Conservation (phyloP, 2,888 invertebrate genomes). For the Proisotoma minuta region DNA sequence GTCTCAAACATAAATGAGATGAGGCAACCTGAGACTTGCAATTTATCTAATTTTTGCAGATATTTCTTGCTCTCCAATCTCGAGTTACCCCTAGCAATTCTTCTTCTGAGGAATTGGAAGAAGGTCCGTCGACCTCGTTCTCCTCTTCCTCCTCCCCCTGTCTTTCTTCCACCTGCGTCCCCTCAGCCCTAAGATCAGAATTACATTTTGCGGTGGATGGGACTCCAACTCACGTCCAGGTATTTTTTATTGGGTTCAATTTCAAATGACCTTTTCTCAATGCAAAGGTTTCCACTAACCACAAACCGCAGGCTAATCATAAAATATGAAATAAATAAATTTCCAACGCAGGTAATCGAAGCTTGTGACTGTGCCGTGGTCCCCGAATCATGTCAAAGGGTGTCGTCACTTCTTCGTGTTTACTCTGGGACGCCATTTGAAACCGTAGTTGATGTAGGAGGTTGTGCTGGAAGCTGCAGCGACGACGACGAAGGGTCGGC, state of each 20-base stretch:
- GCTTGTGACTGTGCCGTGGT: slow-evolving; percentile 38
- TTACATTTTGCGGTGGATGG: slow-evolving; percentile 36
- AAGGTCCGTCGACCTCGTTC: not conserved
- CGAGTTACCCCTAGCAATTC: slow-evolving; percentile 6
- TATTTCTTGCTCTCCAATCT: slow-evolving; percentile 40
- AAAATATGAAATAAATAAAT: too few relatives aligned
- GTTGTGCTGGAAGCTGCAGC: slow-evolving; percentile 34
- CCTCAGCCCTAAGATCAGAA: slow-evolving; percentile 34
- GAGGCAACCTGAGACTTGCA: too few relatives aligned
- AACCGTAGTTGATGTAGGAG: slow-evolving; percentile 35
- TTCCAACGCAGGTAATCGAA: slow-evolving; percentile 44
- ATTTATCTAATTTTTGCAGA: too few relatives aligned
- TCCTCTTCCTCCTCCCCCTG: not conserved
- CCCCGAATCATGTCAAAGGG: slow-evolving; percentile 33
- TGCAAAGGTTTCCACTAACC: too few relatives aligned
- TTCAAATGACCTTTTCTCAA: too few relatives aligned
- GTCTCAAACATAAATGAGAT: too few relatives aligned
- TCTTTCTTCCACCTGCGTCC: slow-evolving; percentile 31
- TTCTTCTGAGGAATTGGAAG: not conserved
- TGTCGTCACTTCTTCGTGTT: slow-evolving; percentile 24
- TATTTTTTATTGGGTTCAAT: too few relatives aligned
- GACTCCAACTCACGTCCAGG: slow-evolving; percentile 33
- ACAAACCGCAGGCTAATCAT: too few relatives aligned
- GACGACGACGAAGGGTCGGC: slow-evolving; percentile 35
- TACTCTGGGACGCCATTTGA: slow-evolving; percentile 43